phyloP scores from a whole-genome alignment of 2,888 invertebrate genomes.

The Temnothorax ravouxi region DNA sequence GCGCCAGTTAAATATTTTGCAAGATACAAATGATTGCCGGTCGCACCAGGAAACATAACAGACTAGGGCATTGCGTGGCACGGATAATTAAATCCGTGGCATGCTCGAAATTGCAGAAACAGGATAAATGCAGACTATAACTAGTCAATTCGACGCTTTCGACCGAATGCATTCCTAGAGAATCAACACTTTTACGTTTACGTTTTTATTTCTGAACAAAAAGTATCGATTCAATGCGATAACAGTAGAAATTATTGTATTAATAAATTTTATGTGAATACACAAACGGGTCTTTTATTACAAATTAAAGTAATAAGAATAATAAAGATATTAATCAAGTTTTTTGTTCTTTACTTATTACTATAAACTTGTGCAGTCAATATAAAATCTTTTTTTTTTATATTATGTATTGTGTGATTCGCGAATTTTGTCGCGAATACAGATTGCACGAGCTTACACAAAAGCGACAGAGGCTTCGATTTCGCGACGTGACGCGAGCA shows the following conservation, averaged over 20 bases:
- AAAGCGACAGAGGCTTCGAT: slow-evolving; percentile 1
- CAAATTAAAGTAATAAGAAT: neutral
- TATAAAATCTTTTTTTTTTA: neutral
- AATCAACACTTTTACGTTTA: neutral
- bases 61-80: neutral
- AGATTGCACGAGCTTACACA: neutral
- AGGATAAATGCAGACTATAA: neutral
- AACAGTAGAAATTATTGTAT: neutral
- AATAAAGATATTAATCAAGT: neutral
- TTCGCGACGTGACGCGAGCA: neutral
- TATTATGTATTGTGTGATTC: neutral
- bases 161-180: neutral
- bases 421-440: neutral
- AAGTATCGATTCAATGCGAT: neutral
- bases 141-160: neutral
- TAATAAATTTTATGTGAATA: neutral
- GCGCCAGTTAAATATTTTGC: slow-evolving; percentile 50
- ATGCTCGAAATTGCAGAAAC: neutral
- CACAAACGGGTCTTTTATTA: neutral
- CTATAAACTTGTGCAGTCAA: neutral
- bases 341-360: neutral
- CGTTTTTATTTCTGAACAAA: neutral
- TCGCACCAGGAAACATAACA: neutral
- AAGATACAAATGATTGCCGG: slow-evolving; percentile 38
- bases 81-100: slow-evolving; percentile 35